Percentiles rank a stretch among this genome's conserved stretches.
Conservation (phyloP, 2,888 invertebrate genomes). For the Keiferia lycopersicella region DNA sequence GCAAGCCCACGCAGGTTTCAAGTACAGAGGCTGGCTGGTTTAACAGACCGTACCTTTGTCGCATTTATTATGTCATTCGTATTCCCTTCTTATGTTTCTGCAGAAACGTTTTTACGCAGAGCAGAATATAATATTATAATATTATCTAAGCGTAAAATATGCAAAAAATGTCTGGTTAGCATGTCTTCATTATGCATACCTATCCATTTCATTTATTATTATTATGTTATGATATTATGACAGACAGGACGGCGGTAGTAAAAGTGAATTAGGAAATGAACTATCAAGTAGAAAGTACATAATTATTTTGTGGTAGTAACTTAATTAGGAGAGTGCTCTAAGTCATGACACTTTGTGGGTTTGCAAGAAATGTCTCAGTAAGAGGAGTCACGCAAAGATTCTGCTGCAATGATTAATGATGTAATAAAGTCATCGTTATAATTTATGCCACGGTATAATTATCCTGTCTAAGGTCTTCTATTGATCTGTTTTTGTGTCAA, state of each 20-base stretch:
- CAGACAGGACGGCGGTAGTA: slow-evolving; percentile 19
- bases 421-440: slow-evolving; percentile 24
- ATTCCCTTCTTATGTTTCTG: slow-evolving; percentile 3
- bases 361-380: slow-evolving; percentile 23
- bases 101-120: background rate
- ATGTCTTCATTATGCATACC: background rate
- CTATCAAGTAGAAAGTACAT: slow-evolving; percentile 31
- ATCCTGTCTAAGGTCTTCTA: slow-evolving; percentile 27
- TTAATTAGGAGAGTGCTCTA: slow-evolving; percentile 33
- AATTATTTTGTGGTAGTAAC: slow-evolving; percentile 30
- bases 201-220: background rate
- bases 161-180: background rate
- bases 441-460: slow-evolving; percentile 18
- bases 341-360: slow-evolving; percentile 28
- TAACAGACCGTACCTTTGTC: slow-evolving; percentile 29
- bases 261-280: slow-evolving; percentile 32
- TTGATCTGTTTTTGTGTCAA: slow-evolving; percentile 24
- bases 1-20: slow-evolving; percentile 58
- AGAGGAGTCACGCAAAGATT: slow-evolving; percentile 27
- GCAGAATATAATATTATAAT: background rate
- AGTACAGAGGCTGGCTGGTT: slow-evolving; percentile 37
- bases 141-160: background rate
- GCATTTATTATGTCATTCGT: slow-evolving; percentile 29
- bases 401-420: slow-evolving; percentile 31
- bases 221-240: background rate